Conservation (phyloP, 2,888 invertebrate species). For the Epinotia brunnichana region DNA sequence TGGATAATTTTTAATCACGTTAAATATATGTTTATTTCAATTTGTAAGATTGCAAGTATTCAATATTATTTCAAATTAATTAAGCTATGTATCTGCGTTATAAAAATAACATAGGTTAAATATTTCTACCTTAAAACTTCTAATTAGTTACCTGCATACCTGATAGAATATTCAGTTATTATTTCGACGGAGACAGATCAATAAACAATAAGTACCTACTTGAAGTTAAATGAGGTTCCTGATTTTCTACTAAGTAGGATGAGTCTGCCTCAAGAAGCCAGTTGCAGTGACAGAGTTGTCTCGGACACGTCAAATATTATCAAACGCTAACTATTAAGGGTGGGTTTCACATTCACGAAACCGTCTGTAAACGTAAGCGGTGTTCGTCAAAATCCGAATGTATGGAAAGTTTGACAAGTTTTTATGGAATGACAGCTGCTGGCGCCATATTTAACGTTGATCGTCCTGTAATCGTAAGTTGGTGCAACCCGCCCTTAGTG, state of each 20-base stretch:
- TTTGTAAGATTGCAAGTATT: background rate
- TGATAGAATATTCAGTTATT: background rate
- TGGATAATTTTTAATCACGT: background rate
- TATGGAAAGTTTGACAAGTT: no score
- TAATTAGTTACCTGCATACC: no score
- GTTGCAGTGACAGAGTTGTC: background rate
- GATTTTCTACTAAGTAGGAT: background rate
- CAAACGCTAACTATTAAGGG: background rate
- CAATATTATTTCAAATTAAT: background rate
- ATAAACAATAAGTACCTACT: background rate
- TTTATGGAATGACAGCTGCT: no score
- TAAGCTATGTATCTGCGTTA: background rate
- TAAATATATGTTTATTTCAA: background rate
- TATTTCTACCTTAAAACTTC: no score
- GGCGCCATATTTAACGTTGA: no score
- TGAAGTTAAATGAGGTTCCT: background rate
- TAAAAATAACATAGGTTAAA: no score
- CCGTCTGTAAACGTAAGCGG: no score
- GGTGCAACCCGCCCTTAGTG: background rate
- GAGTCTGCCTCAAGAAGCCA: background rate
- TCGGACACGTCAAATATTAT: background rate
- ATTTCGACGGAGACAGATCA: background rate
- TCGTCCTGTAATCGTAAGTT: no score
- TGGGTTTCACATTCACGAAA: no score
- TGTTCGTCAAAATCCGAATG: no score